Conservation (phyloP, 2,797 vertebrate genomes). For the Anolis apletophallus region DNA sequence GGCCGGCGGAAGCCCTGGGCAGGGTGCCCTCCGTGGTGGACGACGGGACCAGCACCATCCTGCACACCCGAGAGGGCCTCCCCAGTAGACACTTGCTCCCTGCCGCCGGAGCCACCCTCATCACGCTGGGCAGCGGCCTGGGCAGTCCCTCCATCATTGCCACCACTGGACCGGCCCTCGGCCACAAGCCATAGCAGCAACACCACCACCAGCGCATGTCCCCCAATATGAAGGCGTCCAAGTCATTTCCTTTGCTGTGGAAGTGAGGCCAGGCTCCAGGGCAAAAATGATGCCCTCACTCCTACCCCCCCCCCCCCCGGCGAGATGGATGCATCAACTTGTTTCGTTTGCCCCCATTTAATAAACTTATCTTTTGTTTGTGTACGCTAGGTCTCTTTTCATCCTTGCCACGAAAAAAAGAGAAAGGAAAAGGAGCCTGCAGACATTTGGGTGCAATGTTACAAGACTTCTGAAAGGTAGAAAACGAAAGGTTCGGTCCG, state of each 20-base stretch:
- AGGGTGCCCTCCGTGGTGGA: conserved; percentile 66
- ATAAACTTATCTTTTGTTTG: conserved; percentile 14
- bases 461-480: no score
- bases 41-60: conserved; percentile 51
- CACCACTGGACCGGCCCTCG: not conserved
- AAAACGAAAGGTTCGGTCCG: no score
- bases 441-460: no score
- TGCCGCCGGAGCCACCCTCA: conserved; percentile 9
- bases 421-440: no score
- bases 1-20: conserved; percentile 58
- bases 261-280: rapidly evolving
- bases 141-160: conserved; percentile 32
- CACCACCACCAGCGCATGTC: no score
- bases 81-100: conserved; percentile 54
- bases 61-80: conserved; percentile 56
- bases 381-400: not conserved
- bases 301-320: not conserved
- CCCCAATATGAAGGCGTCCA: not conserved
- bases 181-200: conserved; percentile 39
- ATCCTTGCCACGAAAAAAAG: no score
- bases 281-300: not conserved
- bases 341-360: conserved; percentile 22
- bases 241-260: not conserved
- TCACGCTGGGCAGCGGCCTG: conserved; percentile 45
- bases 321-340: not conserved